A percentile compares a stretch with the other conserved stretches of the same genome.
These are phyloP conservation scores for Enteromius paludinosus DNA, from an alignment of 2,797 vertebrate species.

Conservation along the genomic window DNA sequence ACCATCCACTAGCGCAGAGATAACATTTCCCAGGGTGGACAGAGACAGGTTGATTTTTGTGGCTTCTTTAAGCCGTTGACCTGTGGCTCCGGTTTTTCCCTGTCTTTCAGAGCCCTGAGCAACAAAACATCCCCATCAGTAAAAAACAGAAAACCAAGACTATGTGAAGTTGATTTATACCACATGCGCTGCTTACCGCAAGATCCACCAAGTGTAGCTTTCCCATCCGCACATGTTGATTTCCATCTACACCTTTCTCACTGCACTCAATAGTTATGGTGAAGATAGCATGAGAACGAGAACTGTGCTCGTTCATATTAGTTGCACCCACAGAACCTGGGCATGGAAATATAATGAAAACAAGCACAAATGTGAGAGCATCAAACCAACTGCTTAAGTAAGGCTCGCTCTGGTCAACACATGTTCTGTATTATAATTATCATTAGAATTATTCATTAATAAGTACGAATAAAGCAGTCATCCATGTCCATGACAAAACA, in stretches of 20 bases:
- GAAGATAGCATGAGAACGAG: constrained; percentile 97
- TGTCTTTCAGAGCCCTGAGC: constrained; percentile 95
- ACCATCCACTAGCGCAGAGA: constrained; percentile 96
- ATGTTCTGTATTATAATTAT: too few relatives aligned
- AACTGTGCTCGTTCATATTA: constrained; percentile 99
- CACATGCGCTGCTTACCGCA: constrained; percentile 81
- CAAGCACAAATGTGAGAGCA: too few relatives aligned
- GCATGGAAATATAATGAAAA: neutral
- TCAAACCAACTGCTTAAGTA: neutral
- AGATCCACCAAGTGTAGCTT: constrained; percentile 97
- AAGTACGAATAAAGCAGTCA: neutral
- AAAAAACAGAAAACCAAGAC: neutral
- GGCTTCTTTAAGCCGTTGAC: constrained; percentile 96
- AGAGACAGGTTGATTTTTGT: constrained; percentile 98
- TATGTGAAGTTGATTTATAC: neutral
- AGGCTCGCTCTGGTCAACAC: neutral
- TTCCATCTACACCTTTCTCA: constrained; percentile 94
- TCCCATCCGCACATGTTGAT: constrained; percentile 97
- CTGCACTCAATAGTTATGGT: constrained; percentile 99
- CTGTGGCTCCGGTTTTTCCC: constrained; percentile 96
- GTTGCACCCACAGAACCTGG: constrained; percentile 95
- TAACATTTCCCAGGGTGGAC: constrained; percentile 97
- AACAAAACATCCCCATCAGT: neutral
- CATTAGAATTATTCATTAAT: neutral
- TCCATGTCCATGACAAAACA: neutral